Evolutionary conservation across 2,888 invertebrate genomes (phyloP), one percentile per base, ranked within the genome.

Genomic region (Allolobophora icterica): DNA sequence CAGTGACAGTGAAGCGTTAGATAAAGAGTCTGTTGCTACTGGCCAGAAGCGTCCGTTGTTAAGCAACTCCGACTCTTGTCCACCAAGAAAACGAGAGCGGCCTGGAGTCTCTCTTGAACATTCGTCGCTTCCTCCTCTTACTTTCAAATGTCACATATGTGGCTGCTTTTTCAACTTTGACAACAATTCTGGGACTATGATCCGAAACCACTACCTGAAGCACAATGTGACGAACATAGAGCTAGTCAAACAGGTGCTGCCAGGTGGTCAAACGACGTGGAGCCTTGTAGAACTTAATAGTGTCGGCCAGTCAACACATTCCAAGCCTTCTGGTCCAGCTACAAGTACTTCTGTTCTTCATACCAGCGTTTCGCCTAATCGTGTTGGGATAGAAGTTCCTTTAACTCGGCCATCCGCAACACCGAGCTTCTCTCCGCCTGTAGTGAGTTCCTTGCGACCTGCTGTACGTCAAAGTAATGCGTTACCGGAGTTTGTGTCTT

Each of bases 191-290:
- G 87, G 87, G 21, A 35, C 35, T 35, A 34, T 87, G 87, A 87
- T 87, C 34, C 34, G 38, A 87, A 87, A 87, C 5, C 87, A 87
- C 24, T 87, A 87, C n/a, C 87, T 34, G 38, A 35, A 5, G 34
- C 87, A 87, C 87, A 87, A 87, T 17, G 87, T 87, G 87, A 87
- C 87, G 15, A 87, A 87, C 87, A 87, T 87, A 35, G 87, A 87
- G 19, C 87, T 87, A 87, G 38, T 87, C 38, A 87, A 87, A 38
- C 87, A 87, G 21, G 24, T 34, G 87, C 87, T 35, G 19, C 87
- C 87, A 13, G 35, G 15, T 35, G 87, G 87, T 4, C 34, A 87
- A 35, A 38, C 24, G 24, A 87, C 38, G 35, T 87, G 87, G 87
- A 87, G 87, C 35, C 87, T 87, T 21, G 87, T 87, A 0, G 87